Percentiles rank a stretch among this genome's conserved stretches.
These are phyloP conservation scores for Margaritifera margaritifera DNA, from an alignment of 2,888 invertebrate species.

Conservation along the genomic window DNA sequence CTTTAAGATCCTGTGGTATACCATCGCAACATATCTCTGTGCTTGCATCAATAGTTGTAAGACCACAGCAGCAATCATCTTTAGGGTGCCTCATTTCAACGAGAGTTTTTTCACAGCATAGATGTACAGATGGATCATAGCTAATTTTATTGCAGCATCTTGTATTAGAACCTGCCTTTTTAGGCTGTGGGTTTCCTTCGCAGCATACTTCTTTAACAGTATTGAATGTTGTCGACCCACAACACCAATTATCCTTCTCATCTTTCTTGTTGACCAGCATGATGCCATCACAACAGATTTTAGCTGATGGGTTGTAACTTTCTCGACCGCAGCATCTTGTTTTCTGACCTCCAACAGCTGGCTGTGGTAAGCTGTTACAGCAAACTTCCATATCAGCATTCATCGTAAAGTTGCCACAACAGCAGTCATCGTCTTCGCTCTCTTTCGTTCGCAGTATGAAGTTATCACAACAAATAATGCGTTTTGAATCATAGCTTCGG, in stretches of 20 bases:
- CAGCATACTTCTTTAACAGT: slow-evolving; percentile 26
- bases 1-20: slow-evolving; percentile 11
- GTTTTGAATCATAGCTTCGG: slow-evolving; percentile 21
- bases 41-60: slow-evolving; percentile 25
- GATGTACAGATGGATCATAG: slow-evolving; percentile 16
- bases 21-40: slow-evolving; percentile 33
- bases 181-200: slow-evolving; percentile 22
- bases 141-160: slow-evolving; percentile 26
- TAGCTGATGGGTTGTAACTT: slow-evolving; percentile 25
- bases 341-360: slow-evolving; percentile 12
- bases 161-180: slow-evolving; percentile 16
- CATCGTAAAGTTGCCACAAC: slow-evolving; percentile 28
- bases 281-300: slow-evolving; percentile 27
- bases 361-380: slow-evolving; percentile 27
- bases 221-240: slow-evolving; percentile 27
- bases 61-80: slow-evolving; percentile 31
- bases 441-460: slow-evolving; percentile 18
- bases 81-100: slow-evolving; percentile 18
- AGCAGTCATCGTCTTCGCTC: slow-evolving; percentile 20
- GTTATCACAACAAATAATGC: slow-evolving; percentile 18
- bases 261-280: slow-evolving; percentile 18
- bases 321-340: slow-evolving; percentile 20
- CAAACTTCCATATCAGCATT: slow-evolving; percentile 25
- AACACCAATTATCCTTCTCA: slow-evolving; percentile 30
- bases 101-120: slow-evolving; percentile 24